Conservation (phyloP, 2,113 vertebrate genomes). For the Athene cunicularia region DNA sequence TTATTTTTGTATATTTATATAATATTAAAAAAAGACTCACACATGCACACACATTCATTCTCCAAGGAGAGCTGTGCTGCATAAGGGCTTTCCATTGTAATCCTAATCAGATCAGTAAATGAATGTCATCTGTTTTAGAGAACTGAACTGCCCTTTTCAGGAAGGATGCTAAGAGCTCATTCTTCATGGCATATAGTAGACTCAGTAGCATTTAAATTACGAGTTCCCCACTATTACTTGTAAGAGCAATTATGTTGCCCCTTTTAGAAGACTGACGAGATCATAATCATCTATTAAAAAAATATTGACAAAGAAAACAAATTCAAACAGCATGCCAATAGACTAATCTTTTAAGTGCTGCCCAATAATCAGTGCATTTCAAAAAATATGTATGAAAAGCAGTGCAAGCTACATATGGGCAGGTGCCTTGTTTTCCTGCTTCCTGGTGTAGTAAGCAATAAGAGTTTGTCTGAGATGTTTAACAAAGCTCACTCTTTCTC, state of each 20-base stretch:
- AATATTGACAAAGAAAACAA: background rate
- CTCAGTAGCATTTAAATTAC: background rate
- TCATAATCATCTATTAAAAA: background rate
- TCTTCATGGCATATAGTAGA: background rate
- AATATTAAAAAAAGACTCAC: background rate
- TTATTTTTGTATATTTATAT: background rate
- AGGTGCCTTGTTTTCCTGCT: background rate
- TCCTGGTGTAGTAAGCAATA: background rate
- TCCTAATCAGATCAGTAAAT: slow-evolving; percentile 45
- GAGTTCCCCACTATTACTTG: background rate
- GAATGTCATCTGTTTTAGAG: slow-evolving; percentile 6
- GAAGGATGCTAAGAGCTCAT: background rate
- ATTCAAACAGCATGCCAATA: background rate
- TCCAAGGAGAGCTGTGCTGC: background rate
- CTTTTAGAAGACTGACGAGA: background rate
- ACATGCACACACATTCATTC: background rate
- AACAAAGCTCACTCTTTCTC: background rate
- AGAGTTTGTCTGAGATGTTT: background rate
- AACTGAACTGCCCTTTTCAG: slow-evolving; percentile 4
- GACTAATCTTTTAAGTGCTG: background rate
- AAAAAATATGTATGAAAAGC: background rate
- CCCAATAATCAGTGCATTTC: background rate
- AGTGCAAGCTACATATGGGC: background rate
- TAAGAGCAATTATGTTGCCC: background rate
- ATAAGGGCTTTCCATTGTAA: slow-evolving; percentile 39